Evolutionary conservation across 2,888 invertebrate genomes (phyloP), one percentile per base, ranked within the genome.

Genomic region (Tolmerus cingulatus): DNA sequence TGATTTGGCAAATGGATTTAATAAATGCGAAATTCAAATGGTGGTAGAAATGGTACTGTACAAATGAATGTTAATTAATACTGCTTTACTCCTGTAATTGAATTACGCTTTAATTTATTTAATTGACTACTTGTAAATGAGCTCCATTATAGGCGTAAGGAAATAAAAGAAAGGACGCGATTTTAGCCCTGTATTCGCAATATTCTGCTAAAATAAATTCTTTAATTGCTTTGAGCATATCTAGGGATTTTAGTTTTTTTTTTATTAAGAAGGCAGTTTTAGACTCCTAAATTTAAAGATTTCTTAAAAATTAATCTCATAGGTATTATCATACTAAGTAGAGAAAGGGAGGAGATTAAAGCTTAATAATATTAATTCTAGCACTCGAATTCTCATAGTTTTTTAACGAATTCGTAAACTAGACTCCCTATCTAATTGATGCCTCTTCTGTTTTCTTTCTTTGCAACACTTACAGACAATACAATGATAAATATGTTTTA

Each of bases 81-180:
- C 78, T 78, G 78, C n/a, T 43, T 78, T 78, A n/a, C 37, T 46
- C 40, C 37, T 78, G 78, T 78, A 40, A 43, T 43, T 43, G n/a
- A 40, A 78, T 40, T 40, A 40, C 12, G 78, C n/a, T 78, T 78
- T 78, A 78, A 78, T 78, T 78, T 43, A 78, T 78, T 78, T 46
- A 78, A 78, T 78, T 78, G 78, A 78, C 78, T 43, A 78, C 37
- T 34, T 34, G 8, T 76, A 76, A 74, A 74, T 30, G 34, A 27
- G 34, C 34, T 30, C 34, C 7, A n/a, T 37, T 37, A 34, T 34
- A 34, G 14, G 76, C 37, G 4, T 78, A 78, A 43, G 43, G 40
- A 78, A 78, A 23, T 23, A 43, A 43, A 23, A 37, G 43, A 43
- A 23, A 37, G 43, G 37, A 78, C 12, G 37, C 16, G 14, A n/a